Conservation (phyloP, 2,113 vertebrate species). For the Pollimyrus isidori region DNA sequence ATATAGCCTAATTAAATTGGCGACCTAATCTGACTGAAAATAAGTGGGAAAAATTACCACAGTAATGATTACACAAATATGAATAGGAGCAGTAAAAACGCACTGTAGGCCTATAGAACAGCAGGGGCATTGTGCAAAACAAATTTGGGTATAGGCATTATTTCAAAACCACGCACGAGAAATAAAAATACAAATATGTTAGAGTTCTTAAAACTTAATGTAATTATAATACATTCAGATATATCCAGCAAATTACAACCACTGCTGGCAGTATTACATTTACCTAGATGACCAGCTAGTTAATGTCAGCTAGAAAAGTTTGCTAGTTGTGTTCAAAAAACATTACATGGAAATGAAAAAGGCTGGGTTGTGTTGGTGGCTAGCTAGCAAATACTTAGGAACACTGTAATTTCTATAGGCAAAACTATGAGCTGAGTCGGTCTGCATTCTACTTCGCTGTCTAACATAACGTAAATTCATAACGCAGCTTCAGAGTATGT, state of each 20-base stretch:
- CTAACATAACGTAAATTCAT: neutral
- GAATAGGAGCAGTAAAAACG: neutral
- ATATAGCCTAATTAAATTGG: neutral
- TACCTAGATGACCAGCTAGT: no score
- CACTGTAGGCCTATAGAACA: neutral
- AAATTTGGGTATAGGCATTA: no score
- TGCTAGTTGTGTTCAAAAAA: neutral
- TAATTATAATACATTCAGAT: no score
- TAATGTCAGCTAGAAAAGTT: no score
- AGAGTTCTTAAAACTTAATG: no score
- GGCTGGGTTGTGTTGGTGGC: neutral
- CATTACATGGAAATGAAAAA: neutral
- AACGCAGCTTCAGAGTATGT: neutral
- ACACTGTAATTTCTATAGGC: neutral
- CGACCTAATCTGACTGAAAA: no score
- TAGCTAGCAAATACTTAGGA: neutral
- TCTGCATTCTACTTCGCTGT: neutral
- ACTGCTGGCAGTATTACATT: no score
- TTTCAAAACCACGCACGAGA: no score
- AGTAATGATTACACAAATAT: neutral
- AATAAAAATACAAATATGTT: no score
- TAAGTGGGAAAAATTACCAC: neutral
- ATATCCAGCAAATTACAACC: no score
- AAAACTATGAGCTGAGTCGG: neutral
- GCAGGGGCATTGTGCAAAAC: no score